phyloP scores from a whole-genome alignment of 2,113 vertebrate genomes.

The Ovis canadensis region DNA sequence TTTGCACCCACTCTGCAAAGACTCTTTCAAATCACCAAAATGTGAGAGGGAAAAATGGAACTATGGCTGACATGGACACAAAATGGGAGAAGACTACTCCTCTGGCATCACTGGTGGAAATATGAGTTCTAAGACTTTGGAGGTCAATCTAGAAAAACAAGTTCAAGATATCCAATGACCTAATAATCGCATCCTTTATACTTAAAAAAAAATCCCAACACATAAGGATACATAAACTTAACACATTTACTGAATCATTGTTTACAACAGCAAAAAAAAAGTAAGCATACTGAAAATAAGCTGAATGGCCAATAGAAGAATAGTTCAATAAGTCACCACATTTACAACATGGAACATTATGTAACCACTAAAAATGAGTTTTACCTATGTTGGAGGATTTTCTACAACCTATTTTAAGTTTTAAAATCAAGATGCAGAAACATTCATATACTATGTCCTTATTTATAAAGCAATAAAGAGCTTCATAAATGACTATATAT shows the following conservation, averaged over 20 bases:
- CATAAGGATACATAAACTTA: neutral
- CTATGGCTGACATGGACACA: neutral
- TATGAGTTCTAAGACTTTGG: neutral
- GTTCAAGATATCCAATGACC: neutral
- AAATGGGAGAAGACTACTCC: neutral
- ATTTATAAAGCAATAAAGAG: neutral
- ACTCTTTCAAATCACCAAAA: neutral
- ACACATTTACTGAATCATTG: neutral
- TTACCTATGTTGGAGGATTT: neutral
- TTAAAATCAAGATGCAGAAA: neutral
- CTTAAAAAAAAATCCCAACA: neutral
- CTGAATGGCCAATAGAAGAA: neutral
- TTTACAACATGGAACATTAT: neutral
- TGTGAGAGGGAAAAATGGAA: neutral
- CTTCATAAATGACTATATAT: neutral
- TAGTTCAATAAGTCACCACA: neutral
- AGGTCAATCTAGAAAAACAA: neutral
- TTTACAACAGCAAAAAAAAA: neutral
- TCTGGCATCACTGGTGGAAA: neutral
- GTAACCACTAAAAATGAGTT: neutral
- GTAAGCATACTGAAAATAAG: neutral
- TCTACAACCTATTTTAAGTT: neutral
- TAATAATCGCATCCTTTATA: neutral
- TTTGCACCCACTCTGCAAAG: neutral
- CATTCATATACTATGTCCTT: neutral